Conservation (phyloP, 2,797 vertebrate species). For the Coregonus sp. region DNA sequence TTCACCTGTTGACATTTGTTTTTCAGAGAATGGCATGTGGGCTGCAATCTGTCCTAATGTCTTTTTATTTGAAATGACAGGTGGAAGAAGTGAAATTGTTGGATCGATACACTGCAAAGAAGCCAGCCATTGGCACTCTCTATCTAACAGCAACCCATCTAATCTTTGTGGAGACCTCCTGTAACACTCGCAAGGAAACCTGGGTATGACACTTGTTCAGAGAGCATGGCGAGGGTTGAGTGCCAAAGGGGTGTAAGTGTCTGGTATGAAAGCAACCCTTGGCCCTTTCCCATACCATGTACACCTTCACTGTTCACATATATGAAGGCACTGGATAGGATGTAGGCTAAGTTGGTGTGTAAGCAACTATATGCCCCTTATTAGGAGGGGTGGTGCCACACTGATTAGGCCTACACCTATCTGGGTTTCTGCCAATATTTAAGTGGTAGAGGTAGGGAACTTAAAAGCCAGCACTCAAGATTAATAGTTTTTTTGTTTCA, state of each 20-base stretch:
- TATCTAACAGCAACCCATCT: slow-evolving; percentile 84
- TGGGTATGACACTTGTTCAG: slow-evolving; percentile 69
- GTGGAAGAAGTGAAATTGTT: slow-evolving; percentile 80
- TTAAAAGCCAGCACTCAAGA: neutral
- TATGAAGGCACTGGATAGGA: neutral
- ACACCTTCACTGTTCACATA: too few species aligned
- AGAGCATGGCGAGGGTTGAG: neutral
- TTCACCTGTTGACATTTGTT: neutral
- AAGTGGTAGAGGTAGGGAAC: neutral
- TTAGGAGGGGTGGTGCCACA: neutral
- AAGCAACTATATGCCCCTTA: neutral
- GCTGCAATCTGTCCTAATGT: neutral
- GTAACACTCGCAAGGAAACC: slow-evolving; percentile 74
- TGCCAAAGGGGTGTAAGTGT: neutral
- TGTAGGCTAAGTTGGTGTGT: neutral
- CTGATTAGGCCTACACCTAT: neutral
- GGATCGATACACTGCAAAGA: slow-evolving; percentile 73
- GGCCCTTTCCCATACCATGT: too few species aligned
- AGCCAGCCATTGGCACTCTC: slow-evolving; percentile 71
- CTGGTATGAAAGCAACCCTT: neutral
- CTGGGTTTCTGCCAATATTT: neutral
- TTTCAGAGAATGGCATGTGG: neutral
- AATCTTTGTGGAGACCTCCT: slow-evolving; percentile 78
- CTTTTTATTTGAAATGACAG: slow-evolving; percentile 50
- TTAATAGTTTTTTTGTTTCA: slow-evolving; percentile 8